phyloP scores from a whole-genome alignment of 1,140 invertebrate genomes.

The Listronotus oregonensis region DNA sequence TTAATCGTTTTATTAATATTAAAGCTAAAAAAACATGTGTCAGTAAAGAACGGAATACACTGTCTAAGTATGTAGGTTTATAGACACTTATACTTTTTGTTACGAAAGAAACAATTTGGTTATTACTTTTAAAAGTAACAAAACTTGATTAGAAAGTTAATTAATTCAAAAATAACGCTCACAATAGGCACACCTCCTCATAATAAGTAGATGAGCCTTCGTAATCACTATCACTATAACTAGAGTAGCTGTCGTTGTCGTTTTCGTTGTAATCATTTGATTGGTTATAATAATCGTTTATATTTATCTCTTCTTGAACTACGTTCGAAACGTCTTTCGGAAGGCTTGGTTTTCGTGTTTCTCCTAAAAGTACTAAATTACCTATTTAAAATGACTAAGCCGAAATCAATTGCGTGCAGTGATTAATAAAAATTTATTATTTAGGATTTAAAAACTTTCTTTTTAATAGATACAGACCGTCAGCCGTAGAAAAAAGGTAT shows the following conservation, averaged over 20 bases:
- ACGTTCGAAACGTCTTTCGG: not conserved
- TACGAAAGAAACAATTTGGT: too few relatives aligned
- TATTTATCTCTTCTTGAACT: not conserved
- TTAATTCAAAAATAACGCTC: not conserved
- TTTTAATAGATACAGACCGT: too few relatives aligned
- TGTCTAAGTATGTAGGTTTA: too few relatives aligned
- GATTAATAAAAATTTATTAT: too few relatives aligned
- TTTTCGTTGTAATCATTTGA: conserved; percentile 5
- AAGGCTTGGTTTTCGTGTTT: not conserved
- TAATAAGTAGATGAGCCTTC: conserved; percentile 14
- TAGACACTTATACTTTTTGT: too few relatives aligned
- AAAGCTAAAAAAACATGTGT: too few relatives aligned
- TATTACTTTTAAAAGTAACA: not conserved
- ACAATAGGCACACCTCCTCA: conserved; percentile 14
- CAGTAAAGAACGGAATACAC: too few relatives aligned
- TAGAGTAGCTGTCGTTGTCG: conserved; percentile 6
- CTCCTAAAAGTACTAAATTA: not conserved
- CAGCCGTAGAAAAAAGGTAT: too few relatives aligned
- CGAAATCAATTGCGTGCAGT: too few relatives aligned
- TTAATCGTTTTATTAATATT: too few relatives aligned
- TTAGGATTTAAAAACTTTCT: too few relatives aligned
- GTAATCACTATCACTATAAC: conserved; percentile 16
- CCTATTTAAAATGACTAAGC: too few relatives aligned
- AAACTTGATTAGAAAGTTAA: not conserved
- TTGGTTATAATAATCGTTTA: not conserved